Evolutionary conservation across 2,888 invertebrate species (phyloP), one percentile per base, ranked within the genome.

Genomic region (Drosophila histrio): DNA sequence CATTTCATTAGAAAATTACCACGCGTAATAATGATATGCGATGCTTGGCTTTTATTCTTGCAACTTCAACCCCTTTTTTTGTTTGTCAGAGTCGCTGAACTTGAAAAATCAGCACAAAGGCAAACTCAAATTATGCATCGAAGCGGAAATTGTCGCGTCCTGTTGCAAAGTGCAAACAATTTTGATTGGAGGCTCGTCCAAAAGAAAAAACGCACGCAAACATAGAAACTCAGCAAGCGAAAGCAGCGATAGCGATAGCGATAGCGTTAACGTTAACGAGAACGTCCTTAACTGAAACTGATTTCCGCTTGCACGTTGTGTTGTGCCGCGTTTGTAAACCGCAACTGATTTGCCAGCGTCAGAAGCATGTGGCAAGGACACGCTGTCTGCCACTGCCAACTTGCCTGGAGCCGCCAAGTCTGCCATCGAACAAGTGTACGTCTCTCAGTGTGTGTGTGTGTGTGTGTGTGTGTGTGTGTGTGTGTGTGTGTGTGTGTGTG

Each of bases 241-340:
- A 30, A 26, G 30, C 30, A 41, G 41, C 52, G 28, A 28, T 17
- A 44, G 28, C 46, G 19, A 17, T 28, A 41, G 41, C 52, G 28
- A 56, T 38, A 24, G 13, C 50, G 13, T 17, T 38, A 17, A 32
- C 50, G 54, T 36, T 17, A 17, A 41, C 32, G 30, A n/a, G 41
- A 47, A 67, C 26, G 30, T 4, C 2, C 9, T 19, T 28, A n/a
- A 28, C 22, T 34, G 15, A 52, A 54, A 8, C 34, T 3, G 9
- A 15, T n/a, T 41, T 54, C 77, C 86, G 85, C 63, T 65, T 53
- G 70, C 79, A 77, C 75, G 84, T 76, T 87, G 88, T 89, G 79
- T 76, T 75, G 72, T 84, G 85, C 74, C 84, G 82, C 82, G 88
- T 72, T 72, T 80, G 76, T 86, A 88, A 90, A 89, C 89, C 89